These are phyloP conservation scores for Chondrilla cf. caribensis DNA, from an alignment of 37 sponge, comb jelly and placozoan genomes.

Conservation along the genomic window DNA sequence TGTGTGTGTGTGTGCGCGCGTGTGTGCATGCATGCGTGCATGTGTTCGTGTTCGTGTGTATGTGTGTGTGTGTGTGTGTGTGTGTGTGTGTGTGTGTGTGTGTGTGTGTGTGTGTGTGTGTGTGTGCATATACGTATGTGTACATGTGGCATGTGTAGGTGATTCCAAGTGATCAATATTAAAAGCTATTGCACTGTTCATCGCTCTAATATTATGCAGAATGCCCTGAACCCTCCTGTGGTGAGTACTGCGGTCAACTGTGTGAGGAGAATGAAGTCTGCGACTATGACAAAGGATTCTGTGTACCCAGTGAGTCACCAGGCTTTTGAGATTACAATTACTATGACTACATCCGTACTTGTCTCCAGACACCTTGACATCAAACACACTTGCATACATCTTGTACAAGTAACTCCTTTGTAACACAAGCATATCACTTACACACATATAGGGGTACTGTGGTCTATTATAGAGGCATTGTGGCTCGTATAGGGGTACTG, in stretches of 20 bases:
- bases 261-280: slow-evolving; percentile 7
- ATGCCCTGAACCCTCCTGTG: neutral
- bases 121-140: neutral
- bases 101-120: slow-evolving; percentile 4
- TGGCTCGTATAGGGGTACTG: no score
- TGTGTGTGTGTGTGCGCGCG: slow-evolving; percentile 34
- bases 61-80: neutral
- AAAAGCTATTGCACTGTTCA: neutral
- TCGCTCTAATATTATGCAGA: no score
- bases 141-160: neutral
- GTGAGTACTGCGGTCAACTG: neutral
- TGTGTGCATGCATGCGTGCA: neutral
- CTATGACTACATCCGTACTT: no score
- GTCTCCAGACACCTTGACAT: no score
- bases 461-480: no score
- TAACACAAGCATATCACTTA: no score
- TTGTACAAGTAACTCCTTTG: no score
- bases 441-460: no score
- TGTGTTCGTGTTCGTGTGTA: no score
- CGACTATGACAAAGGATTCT: neutral
- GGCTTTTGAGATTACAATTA: no score
- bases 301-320: slow-evolving; percentile 2
- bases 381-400: no score
- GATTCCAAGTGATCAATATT: neutral
- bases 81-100: slow-evolving; percentile 28